Percentiles rank a stretch among this genome's conserved stretches.
These are phyloP conservation scores for Tetrax tetrax DNA, from an alignment of 2,113 vertebrate species.

Conservation along the genomic window DNA sequence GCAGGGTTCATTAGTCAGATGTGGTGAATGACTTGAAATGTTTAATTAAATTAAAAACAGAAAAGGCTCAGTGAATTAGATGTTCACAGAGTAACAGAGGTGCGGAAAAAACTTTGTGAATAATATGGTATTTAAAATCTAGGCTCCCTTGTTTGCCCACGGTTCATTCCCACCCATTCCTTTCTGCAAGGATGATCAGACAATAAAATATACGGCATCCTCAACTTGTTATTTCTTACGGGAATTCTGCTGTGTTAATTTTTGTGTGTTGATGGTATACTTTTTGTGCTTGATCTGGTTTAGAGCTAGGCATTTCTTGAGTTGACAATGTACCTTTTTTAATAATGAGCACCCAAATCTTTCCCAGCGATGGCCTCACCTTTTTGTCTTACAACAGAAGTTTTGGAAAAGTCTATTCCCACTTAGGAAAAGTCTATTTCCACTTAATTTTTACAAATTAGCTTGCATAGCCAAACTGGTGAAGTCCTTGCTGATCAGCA, in stretches of 20 bases:
- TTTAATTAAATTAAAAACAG: slow-evolving; percentile 45
- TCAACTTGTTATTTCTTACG: background rate
- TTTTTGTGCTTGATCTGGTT: background rate
- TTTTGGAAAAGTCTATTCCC: background rate
- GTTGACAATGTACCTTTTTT: background rate
- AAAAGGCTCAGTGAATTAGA: background rate
- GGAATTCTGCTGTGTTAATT: background rate
- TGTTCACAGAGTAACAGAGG: background rate
- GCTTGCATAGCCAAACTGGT: background rate
- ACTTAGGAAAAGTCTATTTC: background rate
- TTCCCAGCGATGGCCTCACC: background rate
- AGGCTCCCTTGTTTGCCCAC: background rate
- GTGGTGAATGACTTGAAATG: slow-evolving; percentile 34
- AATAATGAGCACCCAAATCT: background rate
- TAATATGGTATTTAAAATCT: background rate
- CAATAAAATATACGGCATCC: background rate
- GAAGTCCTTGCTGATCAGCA: background rate
- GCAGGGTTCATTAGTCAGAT: slow-evolving; percentile 42
- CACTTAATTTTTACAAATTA: background rate
- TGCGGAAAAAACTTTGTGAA: background rate
- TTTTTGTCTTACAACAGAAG: background rate
- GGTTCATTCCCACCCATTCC: background rate
- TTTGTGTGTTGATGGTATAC: background rate
- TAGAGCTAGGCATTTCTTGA: background rate
- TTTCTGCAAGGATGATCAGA: background rate